These are phyloP conservation scores for Drosophila fuyamai DNA, from an alignment of 1,140 invertebrate genomes.

Conservation along the genomic window DNA sequence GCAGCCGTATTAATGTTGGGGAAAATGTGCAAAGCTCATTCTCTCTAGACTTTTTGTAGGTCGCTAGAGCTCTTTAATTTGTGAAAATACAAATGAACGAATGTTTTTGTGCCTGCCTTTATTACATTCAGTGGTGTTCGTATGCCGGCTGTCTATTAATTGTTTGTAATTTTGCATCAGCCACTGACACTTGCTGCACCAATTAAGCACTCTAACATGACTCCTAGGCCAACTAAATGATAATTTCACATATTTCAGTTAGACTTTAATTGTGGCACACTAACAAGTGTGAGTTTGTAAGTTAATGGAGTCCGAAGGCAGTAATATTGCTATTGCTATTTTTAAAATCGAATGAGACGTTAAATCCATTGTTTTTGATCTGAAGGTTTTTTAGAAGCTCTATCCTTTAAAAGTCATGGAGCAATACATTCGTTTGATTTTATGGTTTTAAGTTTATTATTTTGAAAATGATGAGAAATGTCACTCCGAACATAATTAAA, in stretches of 20 bases:
- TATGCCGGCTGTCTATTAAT: neutral
- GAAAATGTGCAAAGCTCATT: conserved; percentile 32
- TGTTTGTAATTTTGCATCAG: neutral
- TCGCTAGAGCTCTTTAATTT: conserved; percentile 23
- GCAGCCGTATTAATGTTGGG: conserved; percentile 36
- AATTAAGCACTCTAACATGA: neutral
- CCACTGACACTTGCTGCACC: neutral
- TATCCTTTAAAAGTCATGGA: too few species aligned
- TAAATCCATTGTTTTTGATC: too few species aligned
- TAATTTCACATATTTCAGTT: neutral
- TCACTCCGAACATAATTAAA: too few species aligned
- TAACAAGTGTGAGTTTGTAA: neutral
- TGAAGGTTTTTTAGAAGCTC: too few species aligned
- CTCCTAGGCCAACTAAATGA: neutral
- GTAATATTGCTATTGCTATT: neutral
- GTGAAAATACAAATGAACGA: conserved; percentile 1
- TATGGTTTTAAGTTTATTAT: too few species aligned
- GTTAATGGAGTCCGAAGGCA: neutral
- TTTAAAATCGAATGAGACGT: too few species aligned
- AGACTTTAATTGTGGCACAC: neutral
- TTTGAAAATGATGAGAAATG: too few species aligned
- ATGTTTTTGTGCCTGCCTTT: neutral
- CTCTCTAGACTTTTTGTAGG: conserved; percentile 31
- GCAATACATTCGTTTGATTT: too few species aligned
- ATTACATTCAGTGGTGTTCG: neutral